These are phyloP conservation scores for Emberiza fucata DNA, from an alignment of 2,113 vertebrate species.

Conservation along the genomic window DNA sequence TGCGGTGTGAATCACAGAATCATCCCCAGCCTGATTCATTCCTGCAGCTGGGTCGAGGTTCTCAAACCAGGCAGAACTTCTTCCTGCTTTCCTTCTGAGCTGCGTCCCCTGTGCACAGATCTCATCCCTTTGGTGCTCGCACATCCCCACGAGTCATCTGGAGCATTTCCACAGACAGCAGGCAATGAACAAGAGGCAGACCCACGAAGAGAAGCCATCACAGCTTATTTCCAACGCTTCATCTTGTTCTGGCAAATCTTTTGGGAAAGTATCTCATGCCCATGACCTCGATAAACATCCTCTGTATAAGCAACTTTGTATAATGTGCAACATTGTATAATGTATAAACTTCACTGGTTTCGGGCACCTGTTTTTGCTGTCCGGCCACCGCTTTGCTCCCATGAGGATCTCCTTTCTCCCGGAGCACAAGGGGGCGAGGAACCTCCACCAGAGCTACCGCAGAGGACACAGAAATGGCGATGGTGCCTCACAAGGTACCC, in stretches of 20 bases:
- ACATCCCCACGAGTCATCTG: accelerated
- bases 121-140: background rate
- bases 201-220: background rate
- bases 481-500: background rate
- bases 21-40: background rate
- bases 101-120: background rate
- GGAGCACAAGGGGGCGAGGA: accelerated
- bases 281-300: background rate
- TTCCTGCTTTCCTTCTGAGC: too few relatives aligned
- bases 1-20: background rate
- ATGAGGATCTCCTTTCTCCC: accelerated
- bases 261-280: background rate
- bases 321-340: background rate
- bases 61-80: background rate
- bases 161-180: accelerated
- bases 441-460: background rate
- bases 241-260: accelerated
- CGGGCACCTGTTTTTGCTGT: too few relatives aligned
- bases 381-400: too few relatives aligned
- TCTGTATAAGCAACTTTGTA: background rate
- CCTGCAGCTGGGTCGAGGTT: accelerated
- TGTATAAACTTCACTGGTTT: accelerated
- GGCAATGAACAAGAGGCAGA: background rate
- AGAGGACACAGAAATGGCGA: accelerated
- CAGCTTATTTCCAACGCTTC: accelerated